Base-by-base conservation (phyloP, 92 coral and sea anemone species). In the Metridium senile region DNA sequence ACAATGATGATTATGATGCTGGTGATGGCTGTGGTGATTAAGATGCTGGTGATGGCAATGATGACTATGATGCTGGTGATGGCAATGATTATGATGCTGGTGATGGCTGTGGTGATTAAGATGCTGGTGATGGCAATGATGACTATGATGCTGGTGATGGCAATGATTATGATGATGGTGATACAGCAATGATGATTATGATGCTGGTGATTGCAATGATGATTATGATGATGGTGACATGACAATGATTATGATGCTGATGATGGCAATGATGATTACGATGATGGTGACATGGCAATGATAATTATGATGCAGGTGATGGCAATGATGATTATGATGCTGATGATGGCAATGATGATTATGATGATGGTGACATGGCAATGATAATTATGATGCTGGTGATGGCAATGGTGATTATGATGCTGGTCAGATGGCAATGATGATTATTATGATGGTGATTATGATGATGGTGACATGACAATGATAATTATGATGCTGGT, bases 301-400 rank as follows among this genome's bases (percentile, higher is more conserved):
- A 66, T 66, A 49, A 25, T 63, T n/a, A 63, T 25, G 43, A 63
- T 63, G 68, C 8, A 1, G n/a, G n/a, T n/a, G n/a, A n/a, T n/a
- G n/a, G n/a, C n/a, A n/a, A n/a, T 19, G 33, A 19, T 63, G 68
- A 63, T 32, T 6, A 7, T 63, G 18, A 63, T 63, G 13, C 18
- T 63, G 29, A 58, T 58, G 9, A 23, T 33, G 13, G 11, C 33
- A 26, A 63, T 63, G 45, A 28, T 1, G 26, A 13, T 63, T 33
- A 63, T 63, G 69, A 63, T 13, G 26, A 63, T 63, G 26, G 4
- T 10, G 22, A 10, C 8, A 59, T 59, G 3, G 9, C 22, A 59
- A 59, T 59, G 66, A 59, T 32, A 28, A 51, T 11, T 2, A 63
- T 16, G 64, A 52, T 56, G 27, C 46, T 71, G 76, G 9, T 51